Evolutionary conservation across 2,113 vertebrate species (phyloP).

Genomic region (Oophaga pumilio): DNA sequence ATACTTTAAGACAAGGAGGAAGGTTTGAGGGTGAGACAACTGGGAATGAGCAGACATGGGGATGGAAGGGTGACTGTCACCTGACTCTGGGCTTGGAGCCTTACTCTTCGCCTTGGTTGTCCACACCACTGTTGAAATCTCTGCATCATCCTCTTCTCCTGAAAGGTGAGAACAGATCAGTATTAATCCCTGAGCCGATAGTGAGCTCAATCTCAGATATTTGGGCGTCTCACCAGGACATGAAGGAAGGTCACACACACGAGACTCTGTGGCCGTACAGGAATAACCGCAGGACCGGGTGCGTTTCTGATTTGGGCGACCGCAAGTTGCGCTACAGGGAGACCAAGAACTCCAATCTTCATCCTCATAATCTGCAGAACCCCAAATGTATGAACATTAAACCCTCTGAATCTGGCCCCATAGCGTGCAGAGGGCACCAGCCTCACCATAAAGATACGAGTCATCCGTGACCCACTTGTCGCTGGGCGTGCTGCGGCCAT

Average conservation of each 20-base stretch:
- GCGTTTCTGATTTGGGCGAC: conserved; percentile 82
- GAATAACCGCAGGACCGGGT: conserved; percentile 83
- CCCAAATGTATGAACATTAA: background rate
- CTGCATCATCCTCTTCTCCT: conserved; percentile 10
- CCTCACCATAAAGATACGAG: conserved; percentile 75
- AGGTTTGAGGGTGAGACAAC: too few species aligned
- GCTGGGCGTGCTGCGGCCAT: conserved; percentile 72
- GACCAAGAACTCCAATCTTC: conserved; percentile 90
- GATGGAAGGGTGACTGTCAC: background rate
- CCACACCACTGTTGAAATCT: conserved; percentile 20
- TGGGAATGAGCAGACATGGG: too few species aligned
- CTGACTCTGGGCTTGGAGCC: background rate
- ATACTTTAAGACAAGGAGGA: too few species aligned
- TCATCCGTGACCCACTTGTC: conserved; percentile 80
- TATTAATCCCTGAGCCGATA: background rate
- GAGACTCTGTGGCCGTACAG: conserved; percentile 83
- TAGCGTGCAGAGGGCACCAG: too few species aligned
- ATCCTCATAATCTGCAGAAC: conserved; percentile 74
- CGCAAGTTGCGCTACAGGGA: conserved; percentile 84
- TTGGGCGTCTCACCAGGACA: conserved; percentile 78
- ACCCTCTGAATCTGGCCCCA: background rate
- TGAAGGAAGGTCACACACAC: conserved; percentile 76
- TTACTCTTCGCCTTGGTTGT: background rate
- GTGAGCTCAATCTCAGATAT: background rate
- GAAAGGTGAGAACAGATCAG: background rate